Base-by-base conservation (phyloP, 2,888 invertebrate species). In the Cataglyphis cursor region DNA sequence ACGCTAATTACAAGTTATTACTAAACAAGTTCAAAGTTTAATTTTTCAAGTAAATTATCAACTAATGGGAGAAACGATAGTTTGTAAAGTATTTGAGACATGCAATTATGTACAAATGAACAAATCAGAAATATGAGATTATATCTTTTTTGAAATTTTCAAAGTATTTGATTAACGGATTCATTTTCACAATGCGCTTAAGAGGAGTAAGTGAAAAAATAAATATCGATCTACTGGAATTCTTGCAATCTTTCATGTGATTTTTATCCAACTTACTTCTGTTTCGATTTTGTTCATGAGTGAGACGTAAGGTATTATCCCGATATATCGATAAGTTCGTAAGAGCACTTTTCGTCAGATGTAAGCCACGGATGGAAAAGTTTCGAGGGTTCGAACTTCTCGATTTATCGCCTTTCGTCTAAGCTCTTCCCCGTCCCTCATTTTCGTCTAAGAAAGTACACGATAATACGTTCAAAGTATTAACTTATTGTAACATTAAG, bases 351-450 rank as follows among this genome's bases (percentile, higher is more conserved):
- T 65, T 61, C 83, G 80, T 75, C 62, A 41, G 65, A 84, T 57
- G 72, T 64, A 31, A 64, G 54, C 75, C 68, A 41, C 48, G 73
- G 66, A 80, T 90, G 73, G 83, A 70, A 78, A 87, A 88, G 76
- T 89, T 88, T 84, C 78, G 74, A 85, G 80, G 66, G 70, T 61
- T 44, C 68, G 62, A 70, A 68, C 75, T 73, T 54, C 62, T 61
- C 66, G 74, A 84, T 89, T 85, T 88, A 85, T 89, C 87, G 73
- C 10, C 75, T 38, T 65, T 24, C 35, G 54, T n/a, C 65, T 31
- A 28, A 62, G 38, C 38, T 59, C 41, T 76, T 51, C 68, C 57
- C 12, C 44, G 59, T 66, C 41, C 66, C 57, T 66, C 38, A 57
- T 57, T 21, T 62, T 48, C 41, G 35, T 28, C 35, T 66, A 3